Base-by-base conservation (phyloP, 2,888 invertebrate genomes). In the Pammene aurita region DNA sequence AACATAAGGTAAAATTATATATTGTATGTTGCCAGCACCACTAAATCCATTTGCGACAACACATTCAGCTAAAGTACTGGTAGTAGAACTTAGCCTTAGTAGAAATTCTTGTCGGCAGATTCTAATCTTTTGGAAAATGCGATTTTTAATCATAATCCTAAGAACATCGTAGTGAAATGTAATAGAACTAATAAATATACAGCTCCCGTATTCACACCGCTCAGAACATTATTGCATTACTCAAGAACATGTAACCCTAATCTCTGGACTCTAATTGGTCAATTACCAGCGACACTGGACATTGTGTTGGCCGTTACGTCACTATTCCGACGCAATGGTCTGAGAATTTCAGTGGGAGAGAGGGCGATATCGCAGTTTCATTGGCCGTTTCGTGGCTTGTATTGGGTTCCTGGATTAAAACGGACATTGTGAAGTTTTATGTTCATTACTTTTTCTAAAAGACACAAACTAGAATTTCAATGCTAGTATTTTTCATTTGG, bases 251-350 rank as follows among this genome's bases (percentile, higher is more conserved):
- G 48, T 48, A 13, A 48, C 67, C 42, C 62, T 56, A 67, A 68
- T 68, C 50, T 42, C 14, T 11, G 35, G 1, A n/a, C 42, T 18
- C 63, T 50, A 68, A 57, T 63, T 63, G 67, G 18, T 50, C 63
- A 63, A 57, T 68, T 68, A 63, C 48, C 42, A 16, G 44, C 9
- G 11, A 63, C 56, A 67, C 56, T 67, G 67, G 67, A 42, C 67
- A 63, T 44, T 63, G 48, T 56, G 52, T 9, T 18, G 18, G 48
- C 61, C 42, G 46, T 61, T 48, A 62, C 41, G 18, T 26, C 67
- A 57, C 62, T 61, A 54, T 60, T 50, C 38, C 11, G 62, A 35
- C n/a, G 63, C 42, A 63, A 62, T 63, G 46, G 56, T n/a, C 9
- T 10, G 61, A 50, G 35, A 42, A 34, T 63, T 50, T 7, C 2